Evolutionary conservation across 1,140 invertebrate species (phyloP), one percentile per base, ranked within the genome.

Genomic region (Bombus pascuorum): DNA sequence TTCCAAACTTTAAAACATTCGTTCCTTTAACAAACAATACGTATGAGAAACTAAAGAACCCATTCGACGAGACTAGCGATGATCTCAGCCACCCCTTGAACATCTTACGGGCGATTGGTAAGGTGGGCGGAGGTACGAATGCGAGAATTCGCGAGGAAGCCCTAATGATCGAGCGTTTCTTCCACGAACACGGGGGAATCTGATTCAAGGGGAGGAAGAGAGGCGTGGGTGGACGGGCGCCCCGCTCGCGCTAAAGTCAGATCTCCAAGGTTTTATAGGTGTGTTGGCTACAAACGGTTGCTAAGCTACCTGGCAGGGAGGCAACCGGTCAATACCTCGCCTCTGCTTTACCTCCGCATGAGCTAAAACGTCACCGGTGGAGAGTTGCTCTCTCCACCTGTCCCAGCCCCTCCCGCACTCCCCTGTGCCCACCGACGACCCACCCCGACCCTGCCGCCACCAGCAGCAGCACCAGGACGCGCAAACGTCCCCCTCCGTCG

Each of bases 261-360:
- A 92, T 92, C 91, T 94, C 93, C 93, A 94, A 94, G 93, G 93
- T 93, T 93, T 93, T 91, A 90, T 93, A 94, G 93, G 93, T 94
- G 93, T 94, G 93, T 94, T 94, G 93, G 93, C 88, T 92, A 93
- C 93, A 91, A 93, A 93, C 90, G 91, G 93, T 94, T 93, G 92
- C 93, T 86, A 90, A 88, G 93, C 83, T 89, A 93, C 91, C 91
- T 74, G 78, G 87, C 91, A 91, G 92, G 92, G 91, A 93, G 92
- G 93, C 92, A 92, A 94, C 93, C 93, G 93, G 93, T 94, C 93
- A 94, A 94, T 94, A 94, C 93, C 93, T 92, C 90, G 92, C 71
- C 86, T 91, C 93, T 89, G 92, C 88, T 79, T 70, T 87, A 91
- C 93, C 92, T 93, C 92, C 70, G 91, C 91, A 86, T 88, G 85